phyloP scores from a whole-genome alignment of 2,797 vertebrate genomes.

The Lagorchestes hirsutus region DNA sequence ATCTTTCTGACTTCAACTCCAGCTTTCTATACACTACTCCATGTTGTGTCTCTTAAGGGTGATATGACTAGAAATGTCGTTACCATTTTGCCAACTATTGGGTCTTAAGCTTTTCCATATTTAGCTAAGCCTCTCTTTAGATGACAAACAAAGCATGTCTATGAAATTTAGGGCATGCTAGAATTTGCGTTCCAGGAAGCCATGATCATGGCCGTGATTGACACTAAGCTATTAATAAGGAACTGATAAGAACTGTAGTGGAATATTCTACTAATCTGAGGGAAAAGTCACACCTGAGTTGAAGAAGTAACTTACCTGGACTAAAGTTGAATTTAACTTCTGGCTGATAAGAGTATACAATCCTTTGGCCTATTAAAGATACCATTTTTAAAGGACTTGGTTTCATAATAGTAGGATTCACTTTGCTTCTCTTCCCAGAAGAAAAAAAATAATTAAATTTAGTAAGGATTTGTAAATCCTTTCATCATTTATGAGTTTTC shows the following conservation, averaged over 20 bases:
- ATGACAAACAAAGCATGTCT: neutral
- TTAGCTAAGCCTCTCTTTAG: neutral
- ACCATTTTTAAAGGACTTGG: constrained; percentile 4
- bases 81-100: neutral
- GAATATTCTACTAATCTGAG: neutral
- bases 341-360: neutral
- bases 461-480: neutral
- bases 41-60: neutral
- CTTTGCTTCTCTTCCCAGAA: constrained; percentile 47
- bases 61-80: neutral
- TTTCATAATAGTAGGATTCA: constrained; percentile 41
- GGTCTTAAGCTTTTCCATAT: neutral
- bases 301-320: neutral
- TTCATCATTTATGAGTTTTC: constrained; percentile 5
- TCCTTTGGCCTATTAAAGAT: constrained; percentile 23
- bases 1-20: neutral
- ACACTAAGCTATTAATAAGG: neutral
- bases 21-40: neutral
- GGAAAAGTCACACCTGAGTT: neutral
- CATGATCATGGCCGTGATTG: neutral
- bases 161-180: neutral
- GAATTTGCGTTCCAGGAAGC: neutral
- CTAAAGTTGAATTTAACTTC: neutral
- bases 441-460: constrained; percentile 19
- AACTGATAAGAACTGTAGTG: neutral